Conservation (phyloP, 2,113 vertebrate genomes). For the Ardeotis arabs region DNA sequence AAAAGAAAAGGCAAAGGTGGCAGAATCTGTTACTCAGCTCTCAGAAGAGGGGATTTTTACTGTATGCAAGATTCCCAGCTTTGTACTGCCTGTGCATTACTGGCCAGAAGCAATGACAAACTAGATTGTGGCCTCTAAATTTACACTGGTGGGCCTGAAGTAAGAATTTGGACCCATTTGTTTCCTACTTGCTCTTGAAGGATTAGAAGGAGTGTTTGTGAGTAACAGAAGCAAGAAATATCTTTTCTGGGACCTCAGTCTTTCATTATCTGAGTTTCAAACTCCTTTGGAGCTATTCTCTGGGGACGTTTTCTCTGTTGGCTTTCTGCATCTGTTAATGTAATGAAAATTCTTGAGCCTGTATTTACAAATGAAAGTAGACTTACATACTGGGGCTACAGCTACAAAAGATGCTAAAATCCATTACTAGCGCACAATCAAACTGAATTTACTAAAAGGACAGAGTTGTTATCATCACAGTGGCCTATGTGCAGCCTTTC, state of each 20-base stretch:
- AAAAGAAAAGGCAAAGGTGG: not conserved
- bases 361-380: not conserved
- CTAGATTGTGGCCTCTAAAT: not conserved
- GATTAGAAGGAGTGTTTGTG: not conserved
- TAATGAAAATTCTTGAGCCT: not conserved
- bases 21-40: not conserved
- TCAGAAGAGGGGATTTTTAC: not conserved
- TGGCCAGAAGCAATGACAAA: not conserved
- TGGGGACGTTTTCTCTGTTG: fast-evolving
- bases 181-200: not conserved
- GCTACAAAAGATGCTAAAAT: not conserved
- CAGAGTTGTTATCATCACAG: not conserved
- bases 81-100: too few species aligned
- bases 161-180: not conserved
- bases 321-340: not conserved
- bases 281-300: not conserved
- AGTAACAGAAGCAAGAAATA: not conserved
- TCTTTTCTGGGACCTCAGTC: not conserved
- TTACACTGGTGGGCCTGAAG: fast-evolving
- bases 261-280: not conserved
- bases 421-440: not conserved
- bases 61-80: not conserved
- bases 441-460: not conserved
- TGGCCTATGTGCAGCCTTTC: not conserved
- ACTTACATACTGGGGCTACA: not conserved